Conservation (phyloP, 2,888 invertebrate species). For the Cancer borealis region DNA sequence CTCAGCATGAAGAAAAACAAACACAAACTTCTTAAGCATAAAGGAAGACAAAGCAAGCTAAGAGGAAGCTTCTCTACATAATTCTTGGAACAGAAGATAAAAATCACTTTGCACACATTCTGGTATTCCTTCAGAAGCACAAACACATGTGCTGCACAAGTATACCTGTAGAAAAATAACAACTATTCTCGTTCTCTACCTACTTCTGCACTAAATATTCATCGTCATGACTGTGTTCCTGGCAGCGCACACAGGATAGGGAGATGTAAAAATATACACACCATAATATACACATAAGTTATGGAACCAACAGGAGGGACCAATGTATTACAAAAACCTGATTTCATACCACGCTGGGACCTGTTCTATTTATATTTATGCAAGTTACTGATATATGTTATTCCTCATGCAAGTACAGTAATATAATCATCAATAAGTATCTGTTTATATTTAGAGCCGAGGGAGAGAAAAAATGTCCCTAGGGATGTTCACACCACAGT, state of each 20-base stretch:
- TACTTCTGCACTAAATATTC: background rate
- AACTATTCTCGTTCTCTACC: background rate
- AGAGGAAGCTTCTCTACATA: background rate
- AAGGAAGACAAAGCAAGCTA: constrained; percentile 12
- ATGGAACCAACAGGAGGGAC: background rate
- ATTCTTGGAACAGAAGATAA: background rate
- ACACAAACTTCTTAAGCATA: background rate
- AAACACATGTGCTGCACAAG: background rate
- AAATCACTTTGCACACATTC: background rate
- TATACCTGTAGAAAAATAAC: constrained; percentile 8
- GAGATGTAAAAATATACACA: background rate
- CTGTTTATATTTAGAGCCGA: background rate
- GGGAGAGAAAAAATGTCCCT: background rate
- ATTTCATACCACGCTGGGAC: too few species aligned
- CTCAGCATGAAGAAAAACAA: background rate
- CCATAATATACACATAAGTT: background rate
- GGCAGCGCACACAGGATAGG: background rate
- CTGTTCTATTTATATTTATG: too few species aligned
- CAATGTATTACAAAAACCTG: background rate
- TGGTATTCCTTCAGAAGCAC: background rate
- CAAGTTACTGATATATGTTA: background rate
- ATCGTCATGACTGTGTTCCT: background rate
- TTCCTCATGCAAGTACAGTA: background rate
- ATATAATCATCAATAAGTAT: background rate
- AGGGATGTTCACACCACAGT: background rate